These are phyloP conservation scores for Phortica okadai DNA, from an alignment of 2,888 invertebrate genomes.

Conservation along the genomic window DNA sequence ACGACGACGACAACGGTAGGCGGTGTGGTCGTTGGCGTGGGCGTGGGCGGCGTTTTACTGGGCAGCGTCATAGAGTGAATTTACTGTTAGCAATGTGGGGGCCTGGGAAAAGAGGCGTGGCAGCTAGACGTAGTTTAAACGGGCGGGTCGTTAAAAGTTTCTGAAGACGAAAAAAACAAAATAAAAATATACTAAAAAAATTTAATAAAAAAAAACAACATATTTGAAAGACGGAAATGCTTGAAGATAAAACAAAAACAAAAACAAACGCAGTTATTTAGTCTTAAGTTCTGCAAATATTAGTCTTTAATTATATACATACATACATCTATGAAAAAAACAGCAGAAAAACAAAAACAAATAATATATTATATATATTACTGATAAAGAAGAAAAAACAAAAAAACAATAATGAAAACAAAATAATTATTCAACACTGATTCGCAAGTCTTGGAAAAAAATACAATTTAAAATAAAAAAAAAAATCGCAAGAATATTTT, in stretches of 20 bases:
- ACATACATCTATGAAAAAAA: background rate
- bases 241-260: constrained; percentile 46
- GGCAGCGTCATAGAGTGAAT: constrained; percentile 51
- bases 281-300: constrained; percentile 68
- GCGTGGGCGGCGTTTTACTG: constrained; percentile 46
- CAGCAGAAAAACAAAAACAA: constrained; percentile 31
- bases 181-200: constrained; percentile 19
- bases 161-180: constrained; percentile 4
- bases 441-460: background rate
- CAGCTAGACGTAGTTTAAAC: constrained; percentile 37
- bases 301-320: constrained; percentile 50
- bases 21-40: constrained; percentile 8
- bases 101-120: constrained; percentile 32
- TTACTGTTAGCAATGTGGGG: constrained; percentile 34
- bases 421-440: constrained; percentile 1
- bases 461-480: constrained; percentile 1
- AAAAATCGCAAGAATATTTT: background rate
- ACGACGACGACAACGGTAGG: constrained; percentile 37
- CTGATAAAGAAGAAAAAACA: constrained; percentile 36
- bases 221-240: constrained; percentile 34
- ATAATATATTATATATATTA: constrained; percentile 35
- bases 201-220: constrained; percentile 25
- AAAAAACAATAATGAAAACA: constrained; percentile 30
- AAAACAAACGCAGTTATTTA: constrained; percentile 69
- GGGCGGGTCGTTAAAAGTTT: constrained; percentile 6